phyloP scores from a whole-genome alignment of 2,113 vertebrate genomes.

The Aldabrachelys gigantea region DNA sequence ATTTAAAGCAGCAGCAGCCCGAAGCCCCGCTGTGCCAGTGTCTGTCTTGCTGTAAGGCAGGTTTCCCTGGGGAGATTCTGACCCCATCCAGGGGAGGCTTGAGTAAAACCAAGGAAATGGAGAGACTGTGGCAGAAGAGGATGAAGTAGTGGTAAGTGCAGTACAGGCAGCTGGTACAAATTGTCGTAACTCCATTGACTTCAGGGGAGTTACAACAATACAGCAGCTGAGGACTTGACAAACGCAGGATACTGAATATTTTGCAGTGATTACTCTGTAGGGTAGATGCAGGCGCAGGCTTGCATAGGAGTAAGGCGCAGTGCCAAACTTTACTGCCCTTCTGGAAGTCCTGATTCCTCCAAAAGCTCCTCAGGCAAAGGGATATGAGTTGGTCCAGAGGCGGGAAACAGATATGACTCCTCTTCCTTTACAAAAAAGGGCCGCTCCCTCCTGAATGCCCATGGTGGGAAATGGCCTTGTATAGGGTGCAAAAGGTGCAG shows the following conservation, averaged over 20 bases:
- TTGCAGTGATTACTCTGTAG: conserved; percentile 2
- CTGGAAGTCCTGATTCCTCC: not conserved
- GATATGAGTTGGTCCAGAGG: rapidly evolving
- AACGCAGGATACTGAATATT: conserved; percentile 42
- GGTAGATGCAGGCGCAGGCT: not conserved
- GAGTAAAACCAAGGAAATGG: conserved; percentile 10
- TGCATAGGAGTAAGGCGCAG: not conserved
- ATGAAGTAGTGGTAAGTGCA: conserved; percentile 15
- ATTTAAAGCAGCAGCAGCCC: not conserved
- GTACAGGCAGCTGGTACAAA: conserved; percentile 10
- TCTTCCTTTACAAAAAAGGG: not conserved
- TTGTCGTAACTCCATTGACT: conserved; percentile 11
- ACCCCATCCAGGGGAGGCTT: conserved; percentile 31
- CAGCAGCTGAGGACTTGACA: not conserved
- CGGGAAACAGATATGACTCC: not conserved
- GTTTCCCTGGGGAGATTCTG: not conserved
- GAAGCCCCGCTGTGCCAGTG: not conserved
- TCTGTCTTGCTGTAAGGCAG: not conserved
- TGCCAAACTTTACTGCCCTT: not conserved
- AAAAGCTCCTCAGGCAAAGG: not conserved
- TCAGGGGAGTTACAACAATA: not conserved
- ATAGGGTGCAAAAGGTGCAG: not conserved
- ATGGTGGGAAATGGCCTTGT: not conserved
- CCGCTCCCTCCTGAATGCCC: not conserved
- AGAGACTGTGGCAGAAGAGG: not conserved